Evolutionary conservation across 2,888 invertebrate species (phyloP), one percentile per base, ranked within the genome.

Genomic region (Trissolcus brochymenae): DNA sequence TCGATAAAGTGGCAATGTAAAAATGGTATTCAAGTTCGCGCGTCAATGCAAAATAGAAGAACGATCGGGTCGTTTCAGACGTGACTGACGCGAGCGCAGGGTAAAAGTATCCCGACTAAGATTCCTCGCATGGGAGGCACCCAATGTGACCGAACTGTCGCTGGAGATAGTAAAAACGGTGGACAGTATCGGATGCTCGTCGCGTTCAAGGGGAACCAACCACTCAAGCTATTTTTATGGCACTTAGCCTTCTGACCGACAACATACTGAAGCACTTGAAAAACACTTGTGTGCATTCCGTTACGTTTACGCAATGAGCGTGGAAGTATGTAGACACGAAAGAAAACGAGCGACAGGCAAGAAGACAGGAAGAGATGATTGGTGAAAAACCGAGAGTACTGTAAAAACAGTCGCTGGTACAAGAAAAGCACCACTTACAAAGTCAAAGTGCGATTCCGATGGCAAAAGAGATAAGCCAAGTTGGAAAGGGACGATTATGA

Each of bases 251-350:
- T 82, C 84, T 84, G 84, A 82, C 81, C 84, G 82, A 83, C 84
- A 86, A 85, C 88, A 88, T 87, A 87, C 87, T 87, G 88, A 84
- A 88, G 83, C 88, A 88, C 88, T 88, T 86, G 88, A 88, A 85
- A 86, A 88, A 88, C 88, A 88, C 88, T 88, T 86, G 86, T 85
- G 84, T 83, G 84, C 88, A 88, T 87, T 88, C 87, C 87, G 85
- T 85, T 85, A 86, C 84, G 85, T 87, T 86, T 86, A 85, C 86
- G 87, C 85, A 78, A 74, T 70, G 77, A 67, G 56, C 66, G 64
- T 66, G 67, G 40, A 78, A 72, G 66, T 74, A 78, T 71, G 60
- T 68, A 66, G 76, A 76, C 73, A 68, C 73, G 80, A 78, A 78
- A 73, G 70, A 66, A 59, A 67, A 68, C 54, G 75, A 76, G 17